Evolutionary conservation across 2,113 vertebrate species (phyloP), one percentile per base, ranked within the genome.

Genomic region (Sturnus vulgaris): DNA sequence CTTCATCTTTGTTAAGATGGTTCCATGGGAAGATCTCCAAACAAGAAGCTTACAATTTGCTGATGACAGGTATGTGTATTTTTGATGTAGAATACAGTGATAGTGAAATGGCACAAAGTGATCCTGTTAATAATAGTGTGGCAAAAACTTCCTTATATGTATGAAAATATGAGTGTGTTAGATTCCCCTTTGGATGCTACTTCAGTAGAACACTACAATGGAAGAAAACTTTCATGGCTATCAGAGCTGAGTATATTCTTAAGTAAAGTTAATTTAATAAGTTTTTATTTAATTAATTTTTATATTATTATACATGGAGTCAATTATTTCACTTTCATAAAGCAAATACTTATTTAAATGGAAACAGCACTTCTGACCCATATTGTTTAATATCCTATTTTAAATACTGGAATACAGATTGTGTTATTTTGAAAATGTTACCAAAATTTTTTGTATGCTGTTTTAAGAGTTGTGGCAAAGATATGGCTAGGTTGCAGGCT

Each of bases 11-110:
- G 22, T 96, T 92, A 97, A 99, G 99, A 98, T 99, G 99, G 99
- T 99, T 99, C 98, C 99, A 99, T 83, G 99, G 99, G 96, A 99
- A 99, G 98, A 99, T 99, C 98, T 99, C 98, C 93, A 99, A 99
- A 96, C 99, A 99, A 98, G 99, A 99, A 92, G 99, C 99, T 92
- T 99, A 99, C 97, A 99, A 98, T 97, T 98, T 99, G 96, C 98
- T 99, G 91, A 99, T 99, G 99, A 99, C 99, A 98, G 99, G 99
- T 99, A 98, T 40, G 81, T 94, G 11, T 86, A 46, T 85, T 96
- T 97, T 33, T 61, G 16, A 5, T 76, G 25, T 14, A 37, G 87
- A 82, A 50, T 68, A 23, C 3, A 19, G 9, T 42, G 22, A 20
- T 24, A 59, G 9, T n/a, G 46, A 44, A 82, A 23, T 30, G 46